Base-by-base conservation (phyloP, 2,888 invertebrate genomes). In the Calameuta filiformis region DNA sequence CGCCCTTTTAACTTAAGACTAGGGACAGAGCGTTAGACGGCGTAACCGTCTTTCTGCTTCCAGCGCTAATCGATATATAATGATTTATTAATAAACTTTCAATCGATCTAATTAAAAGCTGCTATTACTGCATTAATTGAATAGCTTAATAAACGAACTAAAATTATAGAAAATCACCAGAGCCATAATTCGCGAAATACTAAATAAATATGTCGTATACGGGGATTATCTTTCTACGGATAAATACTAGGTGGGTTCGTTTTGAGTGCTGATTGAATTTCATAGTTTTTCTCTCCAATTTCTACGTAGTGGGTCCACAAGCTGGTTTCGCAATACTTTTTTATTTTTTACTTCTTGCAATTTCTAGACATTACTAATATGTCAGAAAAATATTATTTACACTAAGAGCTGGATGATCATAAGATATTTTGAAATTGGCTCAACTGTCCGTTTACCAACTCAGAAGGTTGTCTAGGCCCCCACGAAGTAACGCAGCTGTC, bases 401-500 rank as follows among this genome's bases (percentile, higher is more conserved):
- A 56, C 56, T 23, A 23, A 56, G 9, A 15, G 15, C 15, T 2
- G 15, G 6, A 40, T 40, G 56, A 56, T 56, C 23, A 23, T 56
- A 56, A 56, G 56, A 56, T 9, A 15, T 23, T 23, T 56, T 56
- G 23, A 56, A 56, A 56, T 56, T 56, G 56, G 56, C 23, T 15
- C 9, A 23, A 56, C 15, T 56, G 56, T 56, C 56, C 56, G 56
- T 56, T 56, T 23, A 56, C 9, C 56, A 9, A 23, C 71, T 71
- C 31, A 11, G 15, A 33, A 33, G 33, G 71, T 71, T 34, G 71
- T 34, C 71, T 34, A 34, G 31, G 71, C 71, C 71, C 71, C 71
- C 71, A 71, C 71, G 71, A 71, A 71, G 71, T 71, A 34, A 71
- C 71, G 71, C 71, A 71, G 71, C 71, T 71, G 71, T 71, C 71